Percentiles rank a stretch among this genome's conserved stretches.
Evolutionary conservation across 2,113 vertebrate species (phyloP).

Genomic region (Petroica traversi): DNA sequence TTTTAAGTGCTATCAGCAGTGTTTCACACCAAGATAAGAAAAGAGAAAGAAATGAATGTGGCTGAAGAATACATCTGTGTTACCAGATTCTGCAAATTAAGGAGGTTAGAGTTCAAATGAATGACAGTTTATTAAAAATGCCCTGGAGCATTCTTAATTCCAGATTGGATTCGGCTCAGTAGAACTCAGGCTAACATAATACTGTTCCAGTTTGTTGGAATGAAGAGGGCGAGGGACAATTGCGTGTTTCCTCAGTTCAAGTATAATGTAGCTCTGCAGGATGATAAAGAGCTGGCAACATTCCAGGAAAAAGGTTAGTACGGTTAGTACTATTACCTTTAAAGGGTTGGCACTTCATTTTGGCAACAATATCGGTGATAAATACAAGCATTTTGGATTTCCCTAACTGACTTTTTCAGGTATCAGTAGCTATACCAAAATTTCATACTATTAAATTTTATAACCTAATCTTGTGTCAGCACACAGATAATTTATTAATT

Average conservation of each 20-base stretch:
- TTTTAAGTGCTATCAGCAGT: background rate
- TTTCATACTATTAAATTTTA: background rate
- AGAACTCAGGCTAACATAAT: slow-evolving; percentile 37
- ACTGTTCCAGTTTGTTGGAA: slow-evolving; percentile 25
- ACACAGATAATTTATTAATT: background rate
- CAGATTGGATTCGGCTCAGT: slow-evolving; percentile 16
- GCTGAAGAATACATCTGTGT: background rate
- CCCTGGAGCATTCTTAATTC: slow-evolving; percentile 41
- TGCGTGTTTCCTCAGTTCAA: background rate
- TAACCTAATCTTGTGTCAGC: background rate
- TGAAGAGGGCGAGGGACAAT: background rate
- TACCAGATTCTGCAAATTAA: slow-evolving; percentile 33
- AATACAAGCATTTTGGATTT: background rate
- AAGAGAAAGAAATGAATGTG: background rate
- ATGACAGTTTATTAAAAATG: slow-evolving; percentile 51
- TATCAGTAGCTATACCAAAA: background rate
- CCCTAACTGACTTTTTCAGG: background rate
- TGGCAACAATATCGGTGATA: background rate
- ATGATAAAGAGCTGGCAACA: background rate
- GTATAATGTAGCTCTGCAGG: background rate
- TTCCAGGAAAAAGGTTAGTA: background rate
- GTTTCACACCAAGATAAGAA: background rate
- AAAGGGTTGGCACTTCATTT: background rate
- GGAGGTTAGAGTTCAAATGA: slow-evolving; percentile 31
- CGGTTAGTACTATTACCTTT: background rate